Base-by-base conservation (phyloP, 1,140 invertebrate species). In the Xylocopa sonorina region DNA sequence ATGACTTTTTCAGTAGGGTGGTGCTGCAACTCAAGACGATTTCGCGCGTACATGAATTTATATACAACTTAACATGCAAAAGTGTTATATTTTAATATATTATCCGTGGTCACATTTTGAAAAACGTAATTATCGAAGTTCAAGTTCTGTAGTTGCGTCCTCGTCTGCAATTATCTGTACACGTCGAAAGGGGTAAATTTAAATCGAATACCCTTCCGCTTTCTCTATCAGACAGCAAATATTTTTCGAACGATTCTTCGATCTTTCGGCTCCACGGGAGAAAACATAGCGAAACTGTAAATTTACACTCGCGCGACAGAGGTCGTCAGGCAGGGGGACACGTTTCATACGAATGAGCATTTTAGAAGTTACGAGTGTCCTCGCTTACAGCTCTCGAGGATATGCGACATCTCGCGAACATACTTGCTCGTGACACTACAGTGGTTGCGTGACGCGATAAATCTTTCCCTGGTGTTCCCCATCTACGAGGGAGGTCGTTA, bases 261-360 rank as follows among this genome's bases (percentile, higher is more conserved):
- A 58, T 21, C 9, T 5, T 34, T 10, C 1, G 21, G 16, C 27
- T n/a, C 12, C 34, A n/a, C 5, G 10, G 0, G 0, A 4, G 24
- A 29, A 48, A 14, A 60, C 55, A 21, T n/a, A n/a, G 53, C 6
- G 12, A 18, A 9, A 32, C 24, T 48, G 14, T 16, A 7, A n/a
- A 12, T 48, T 9, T 27, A 32, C 55, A 75, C 21, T 29, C 29
- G 24, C 12, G 9, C n/a, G 10, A 29, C 67, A 38, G 0, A 18
- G 24, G 16, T 43, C 24, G 10, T 43, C 34, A 43, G 21, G 10
- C 7, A 27, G 21, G 3, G 21, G 12, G n/a, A n/a, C n/a, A 24
- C 9, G 43, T 34, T 75, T 75, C 43, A 64, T 66, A 66, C 24
- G 41, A 75, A 64, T 75, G 72, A 38, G 43, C 48, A 24, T 27